phyloP scores from a whole-genome alignment of 2,113 vertebrate genomes.

The Corapipo altera region DNA sequence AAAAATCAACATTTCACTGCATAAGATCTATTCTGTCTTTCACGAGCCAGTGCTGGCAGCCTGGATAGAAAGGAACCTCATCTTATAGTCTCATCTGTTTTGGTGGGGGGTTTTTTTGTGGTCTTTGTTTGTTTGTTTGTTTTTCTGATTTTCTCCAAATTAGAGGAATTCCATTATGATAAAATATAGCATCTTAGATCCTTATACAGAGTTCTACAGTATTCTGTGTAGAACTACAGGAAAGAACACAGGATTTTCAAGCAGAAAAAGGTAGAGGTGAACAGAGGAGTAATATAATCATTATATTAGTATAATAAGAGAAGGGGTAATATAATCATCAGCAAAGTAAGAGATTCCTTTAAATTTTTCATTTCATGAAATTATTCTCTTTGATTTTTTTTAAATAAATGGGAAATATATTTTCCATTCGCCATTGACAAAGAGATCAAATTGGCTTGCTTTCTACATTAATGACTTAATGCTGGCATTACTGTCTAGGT shows the following conservation, averaged over 20 bases:
- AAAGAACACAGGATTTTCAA: not conserved
- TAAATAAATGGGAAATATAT: not conserved
- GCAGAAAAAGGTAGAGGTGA: not conserved
- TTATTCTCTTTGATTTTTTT: not conserved
- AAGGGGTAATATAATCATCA: not conserved
- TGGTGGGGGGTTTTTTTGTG: no score
- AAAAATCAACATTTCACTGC: not conserved
- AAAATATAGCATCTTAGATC: not conserved
- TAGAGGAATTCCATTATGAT: not conserved
- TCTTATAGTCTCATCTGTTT: not conserved
- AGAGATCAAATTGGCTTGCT: not conserved
- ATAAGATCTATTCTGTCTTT: not conserved
- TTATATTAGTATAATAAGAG: not conserved
- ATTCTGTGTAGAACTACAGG: not conserved
- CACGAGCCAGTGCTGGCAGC: not conserved
- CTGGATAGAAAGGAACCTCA: not conserved
- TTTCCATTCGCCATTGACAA: not conserved
- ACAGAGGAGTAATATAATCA: not conserved
- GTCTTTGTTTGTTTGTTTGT: not conserved
- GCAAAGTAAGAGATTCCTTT: not conserved
- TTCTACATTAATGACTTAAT: not conserved
- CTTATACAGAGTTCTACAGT: not conserved
- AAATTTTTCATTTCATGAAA: not conserved
- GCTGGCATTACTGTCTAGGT: not conserved
- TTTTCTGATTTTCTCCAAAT: not conserved